Conservation (phyloP, 1,140 invertebrate species). For the Drosophila lini region DNA sequence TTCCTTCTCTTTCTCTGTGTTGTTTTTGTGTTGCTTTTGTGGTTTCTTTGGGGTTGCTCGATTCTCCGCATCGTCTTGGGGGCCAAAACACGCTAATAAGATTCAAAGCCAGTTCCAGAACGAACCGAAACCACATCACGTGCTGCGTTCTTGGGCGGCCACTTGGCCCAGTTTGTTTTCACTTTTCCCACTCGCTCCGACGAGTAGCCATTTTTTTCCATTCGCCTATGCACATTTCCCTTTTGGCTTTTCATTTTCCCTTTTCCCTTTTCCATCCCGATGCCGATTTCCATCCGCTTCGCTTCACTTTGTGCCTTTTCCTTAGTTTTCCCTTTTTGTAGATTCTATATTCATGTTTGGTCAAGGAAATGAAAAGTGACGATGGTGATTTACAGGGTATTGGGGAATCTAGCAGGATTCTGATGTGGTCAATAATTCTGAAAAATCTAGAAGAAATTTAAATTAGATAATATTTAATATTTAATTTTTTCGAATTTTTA, state of each 20-base stretch:
- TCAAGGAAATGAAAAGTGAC: constrained; percentile 23
- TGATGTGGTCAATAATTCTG: neutral
- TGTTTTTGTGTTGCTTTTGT: constrained; percentile 22
- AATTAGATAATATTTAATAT: neutral
- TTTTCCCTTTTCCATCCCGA: neutral
- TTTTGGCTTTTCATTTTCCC: neutral
- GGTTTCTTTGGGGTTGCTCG: constrained; percentile 27
- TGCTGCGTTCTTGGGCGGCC: constrained; percentile 46
- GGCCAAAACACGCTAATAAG: constrained; percentile 63
- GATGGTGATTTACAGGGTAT: constrained; percentile 9
- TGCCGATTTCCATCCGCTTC: constrained; percentile 5
- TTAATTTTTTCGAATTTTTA: no score
- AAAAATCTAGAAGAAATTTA: neutral
- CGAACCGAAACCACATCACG: constrained; percentile 47
- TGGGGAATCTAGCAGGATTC: neutral
- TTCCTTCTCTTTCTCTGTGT: constrained; percentile 3
- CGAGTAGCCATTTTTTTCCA: neutral
- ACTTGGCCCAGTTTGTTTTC: constrained; percentile 76
- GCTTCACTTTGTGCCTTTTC: constrained; percentile 3
- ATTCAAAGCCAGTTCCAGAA: constrained; percentile 38
- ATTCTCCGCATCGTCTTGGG: constrained; percentile 52
- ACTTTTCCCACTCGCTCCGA: constrained; percentile 2
- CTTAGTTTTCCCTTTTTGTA: neutral
- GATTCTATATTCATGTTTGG: constrained; percentile 35
- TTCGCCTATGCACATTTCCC: neutral